phyloP scores from a whole-genome alignment of 2,113 vertebrate species.

The Nicator chloris region DNA sequence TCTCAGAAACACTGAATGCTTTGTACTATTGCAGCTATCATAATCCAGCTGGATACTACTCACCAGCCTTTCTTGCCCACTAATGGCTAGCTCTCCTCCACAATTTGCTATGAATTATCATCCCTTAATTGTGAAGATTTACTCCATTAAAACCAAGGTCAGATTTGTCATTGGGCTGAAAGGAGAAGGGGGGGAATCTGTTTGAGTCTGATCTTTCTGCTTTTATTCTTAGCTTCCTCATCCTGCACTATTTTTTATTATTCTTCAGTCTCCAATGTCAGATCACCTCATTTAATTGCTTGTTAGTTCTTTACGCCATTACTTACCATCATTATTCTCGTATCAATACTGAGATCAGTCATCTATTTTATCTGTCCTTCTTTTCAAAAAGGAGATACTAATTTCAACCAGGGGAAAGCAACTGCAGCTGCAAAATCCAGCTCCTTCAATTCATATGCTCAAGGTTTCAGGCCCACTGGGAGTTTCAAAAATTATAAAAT shows the following conservation, averaged over 20 bases:
- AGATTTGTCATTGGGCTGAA: not conserved
- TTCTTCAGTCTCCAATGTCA: not conserved
- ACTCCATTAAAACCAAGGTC: slow-evolving; percentile 29
- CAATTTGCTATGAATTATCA: slow-evolving; percentile 25
- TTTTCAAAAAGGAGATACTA: not conserved
- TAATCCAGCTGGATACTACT: not conserved
- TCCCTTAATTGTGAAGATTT: slow-evolving; percentile 21
- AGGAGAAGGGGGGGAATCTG: not conserved
- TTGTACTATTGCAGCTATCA: not conserved
- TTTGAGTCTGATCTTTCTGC: not conserved
- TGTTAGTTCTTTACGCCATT: not conserved
- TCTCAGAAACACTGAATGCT: slow-evolving; percentile 12
- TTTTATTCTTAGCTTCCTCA: not conserved
- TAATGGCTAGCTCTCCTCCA: slow-evolving; percentile 3
- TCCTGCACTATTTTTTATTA: not conserved
- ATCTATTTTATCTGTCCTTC: not conserved
- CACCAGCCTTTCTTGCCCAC: not conserved
- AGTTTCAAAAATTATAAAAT: not conserved
- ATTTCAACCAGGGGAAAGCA: not conserved
- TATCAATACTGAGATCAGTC: not conserved
- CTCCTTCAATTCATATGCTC: not conserved
- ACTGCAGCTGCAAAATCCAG: not conserved
- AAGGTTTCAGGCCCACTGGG: not conserved
- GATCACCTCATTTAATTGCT: not conserved
- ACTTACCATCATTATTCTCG: not conserved